These are phyloP conservation scores for Protophormia terraenovae DNA, from an alignment of 2,888 invertebrate genomes.

Conservation along the genomic window DNA sequence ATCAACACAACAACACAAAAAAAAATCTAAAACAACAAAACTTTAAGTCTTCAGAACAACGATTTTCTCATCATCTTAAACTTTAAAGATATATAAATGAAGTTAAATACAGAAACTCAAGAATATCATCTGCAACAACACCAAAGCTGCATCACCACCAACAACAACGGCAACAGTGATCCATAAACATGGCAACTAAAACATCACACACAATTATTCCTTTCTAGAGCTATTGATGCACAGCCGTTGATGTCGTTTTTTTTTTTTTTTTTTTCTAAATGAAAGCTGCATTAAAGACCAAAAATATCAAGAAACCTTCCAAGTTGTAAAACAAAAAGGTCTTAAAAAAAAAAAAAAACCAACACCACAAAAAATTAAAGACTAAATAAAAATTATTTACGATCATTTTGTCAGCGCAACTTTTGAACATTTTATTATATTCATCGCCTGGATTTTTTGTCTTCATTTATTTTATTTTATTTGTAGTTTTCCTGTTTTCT, in stretches of 20 bases:
- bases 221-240: conserved; percentile 17
- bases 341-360: neutral
- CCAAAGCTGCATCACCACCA: conserved; percentile 3
- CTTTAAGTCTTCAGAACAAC: conserved; percentile 20
- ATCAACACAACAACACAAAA: conserved; percentile 44
- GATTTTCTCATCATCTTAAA: conserved; percentile 62
- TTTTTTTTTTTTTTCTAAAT: neutral
- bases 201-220: conserved; percentile 31
- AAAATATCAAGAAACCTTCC: conserved; percentile 37
- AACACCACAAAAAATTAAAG: conserved; percentile 44
- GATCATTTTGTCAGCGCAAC: conserved; percentile 78
- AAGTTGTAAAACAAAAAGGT: conserved; percentile 57
- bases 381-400: conserved; percentile 79
- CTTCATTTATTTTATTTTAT: conserved; percentile 27
- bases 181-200: conserved; percentile 46
- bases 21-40: conserved; percentile 21
- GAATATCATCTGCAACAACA: conserved; percentile 52
- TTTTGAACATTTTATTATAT: conserved; percentile 59
- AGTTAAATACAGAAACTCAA: conserved; percentile 20
- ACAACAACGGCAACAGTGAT: conserved; percentile 10
- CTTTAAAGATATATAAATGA: conserved; percentile 30
- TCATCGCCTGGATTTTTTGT: conserved; percentile 47
- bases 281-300: conserved; percentile 49
- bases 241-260: neutral
- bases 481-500: neutral